These are phyloP conservation scores for Hemichromis elongatus DNA, from an alignment of 2,113 vertebrate genomes.

Conservation along the genomic window DNA sequence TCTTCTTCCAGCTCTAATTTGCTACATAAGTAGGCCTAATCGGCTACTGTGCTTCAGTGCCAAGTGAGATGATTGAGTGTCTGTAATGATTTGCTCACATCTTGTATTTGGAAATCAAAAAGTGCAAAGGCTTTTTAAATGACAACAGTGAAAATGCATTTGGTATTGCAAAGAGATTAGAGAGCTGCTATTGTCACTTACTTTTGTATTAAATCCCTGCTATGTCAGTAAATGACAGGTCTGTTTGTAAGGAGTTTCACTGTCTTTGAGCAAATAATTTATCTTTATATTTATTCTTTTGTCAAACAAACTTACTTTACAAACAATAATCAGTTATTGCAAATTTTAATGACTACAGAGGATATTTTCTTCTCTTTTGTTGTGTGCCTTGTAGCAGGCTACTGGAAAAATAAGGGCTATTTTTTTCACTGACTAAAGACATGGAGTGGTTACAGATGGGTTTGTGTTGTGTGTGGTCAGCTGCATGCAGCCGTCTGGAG, in stretches of 20 bases:
- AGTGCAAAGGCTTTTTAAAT: neutral
- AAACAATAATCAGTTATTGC: neutral
- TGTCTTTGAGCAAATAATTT: neutral
- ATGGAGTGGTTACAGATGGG: slow-evolving; percentile 17
- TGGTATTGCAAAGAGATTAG: neutral
- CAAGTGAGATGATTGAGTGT: slow-evolving; percentile 76
- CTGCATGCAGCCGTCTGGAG: slow-evolving; percentile 20
- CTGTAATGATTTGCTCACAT: slow-evolving; percentile 44
- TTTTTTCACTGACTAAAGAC: neutral
- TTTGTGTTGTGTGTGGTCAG: slow-evolving; percentile 19
- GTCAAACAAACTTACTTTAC: neutral
- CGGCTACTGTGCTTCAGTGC: slow-evolving; percentile 65
- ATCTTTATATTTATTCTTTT: neutral
- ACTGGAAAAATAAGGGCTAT: neutral
- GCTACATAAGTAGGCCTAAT: slow-evolving; percentile 61
- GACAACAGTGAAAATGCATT: neutral
- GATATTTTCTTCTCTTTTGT: neutral
- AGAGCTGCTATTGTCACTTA: neutral
- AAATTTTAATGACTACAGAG: fast-evolving
- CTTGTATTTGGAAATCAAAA: neutral
- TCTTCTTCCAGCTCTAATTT: slow-evolving; percentile 33
- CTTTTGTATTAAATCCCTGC: neutral
- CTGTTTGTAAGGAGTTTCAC: neutral
- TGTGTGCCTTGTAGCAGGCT: neutral
- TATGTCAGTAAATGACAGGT: neutral